phyloP scores from a whole-genome alignment of 1,140 invertebrate genomes.

The Euura lappo region DNA sequence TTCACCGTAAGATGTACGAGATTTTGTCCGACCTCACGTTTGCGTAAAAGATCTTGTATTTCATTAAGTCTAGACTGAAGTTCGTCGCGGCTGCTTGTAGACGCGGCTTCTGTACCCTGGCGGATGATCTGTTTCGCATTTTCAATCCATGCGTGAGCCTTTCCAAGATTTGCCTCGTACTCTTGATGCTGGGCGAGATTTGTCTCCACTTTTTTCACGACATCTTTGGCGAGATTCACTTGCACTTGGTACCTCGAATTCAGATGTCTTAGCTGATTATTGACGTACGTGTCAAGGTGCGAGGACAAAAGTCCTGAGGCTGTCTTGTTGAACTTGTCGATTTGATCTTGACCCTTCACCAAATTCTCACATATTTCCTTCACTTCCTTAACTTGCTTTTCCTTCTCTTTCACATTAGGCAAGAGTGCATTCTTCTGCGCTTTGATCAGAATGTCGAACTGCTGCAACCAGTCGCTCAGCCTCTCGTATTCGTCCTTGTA shows the following conservation, averaged over 20 bases:
- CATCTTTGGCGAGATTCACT: slow-evolving; percentile 90
- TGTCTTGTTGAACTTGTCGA: slow-evolving; percentile 82
- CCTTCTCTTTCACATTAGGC: slow-evolving; percentile 83
- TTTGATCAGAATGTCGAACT: slow-evolving; percentile 90
- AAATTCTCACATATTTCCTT: slow-evolving; percentile 79
- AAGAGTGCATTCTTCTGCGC: slow-evolving; percentile 86
- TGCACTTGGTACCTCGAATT: slow-evolving; percentile 91
- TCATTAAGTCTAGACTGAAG: slow-evolving; percentile 82
- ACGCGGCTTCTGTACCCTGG: slow-evolving; percentile 77
- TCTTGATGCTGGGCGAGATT: slow-evolving; percentile 88
- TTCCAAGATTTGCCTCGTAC: slow-evolving; percentile 80
- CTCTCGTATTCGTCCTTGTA: slow-evolving; percentile 93
- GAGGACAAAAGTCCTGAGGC: slow-evolving; percentile 79
- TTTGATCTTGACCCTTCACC: slow-evolving; percentile 81
- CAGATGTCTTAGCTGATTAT: slow-evolving; percentile 88
- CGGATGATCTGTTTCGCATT: slow-evolving; percentile 84
- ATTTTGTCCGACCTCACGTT: slow-evolving; percentile 90
- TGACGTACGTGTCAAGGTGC: slow-evolving; percentile 88
- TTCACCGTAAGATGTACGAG: slow-evolving; percentile 89
- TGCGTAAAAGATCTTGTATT: slow-evolving; percentile 81
- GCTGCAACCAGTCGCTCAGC: slow-evolving; percentile 91
- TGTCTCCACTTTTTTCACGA: slow-evolving; percentile 90
- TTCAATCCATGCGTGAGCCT: slow-evolving; percentile 88
- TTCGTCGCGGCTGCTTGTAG: slow-evolving; percentile 82
- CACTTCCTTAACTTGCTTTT: slow-evolving; percentile 82